These are phyloP conservation scores for Melipona bicolor DNA, from an alignment of 2,888 invertebrate species.

Conservation along the genomic window DNA sequence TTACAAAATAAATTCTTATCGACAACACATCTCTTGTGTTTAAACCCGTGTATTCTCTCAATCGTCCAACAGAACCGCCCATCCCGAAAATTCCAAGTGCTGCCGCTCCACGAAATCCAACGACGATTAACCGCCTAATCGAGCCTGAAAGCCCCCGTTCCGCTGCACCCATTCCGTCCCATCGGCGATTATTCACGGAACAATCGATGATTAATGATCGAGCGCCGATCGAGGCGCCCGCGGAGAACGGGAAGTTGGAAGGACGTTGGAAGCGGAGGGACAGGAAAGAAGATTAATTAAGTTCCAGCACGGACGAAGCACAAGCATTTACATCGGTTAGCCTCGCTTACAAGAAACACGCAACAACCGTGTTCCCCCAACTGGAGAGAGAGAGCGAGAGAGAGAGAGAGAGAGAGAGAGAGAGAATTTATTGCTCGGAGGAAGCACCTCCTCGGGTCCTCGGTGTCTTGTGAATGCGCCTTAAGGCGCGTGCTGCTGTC, in stretches of 20 bases:
- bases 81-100: not conserved
- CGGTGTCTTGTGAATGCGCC: constrained; percentile 52
- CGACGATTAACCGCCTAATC: constrained; percentile 23
- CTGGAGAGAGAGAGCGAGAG: constrained; percentile 15
- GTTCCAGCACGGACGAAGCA: constrained; percentile 45
- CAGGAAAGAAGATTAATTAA: constrained; percentile 64
- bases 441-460: constrained; percentile 21
- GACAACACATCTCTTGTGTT: no score
- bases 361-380: constrained; percentile 50
- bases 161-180: constrained; percentile 7
- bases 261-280: not conserved
- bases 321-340: constrained; percentile 61
- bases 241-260: not conserved
- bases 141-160: no score
- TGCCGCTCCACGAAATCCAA: not conserved
- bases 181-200: constrained; percentile 31
- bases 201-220: constrained; percentile 60
- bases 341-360: constrained; percentile 62
- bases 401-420: not conserved
- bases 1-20: no score
- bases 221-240: not conserved
- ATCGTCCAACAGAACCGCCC: not conserved
- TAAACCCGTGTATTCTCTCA: not conserved
- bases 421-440: constrained; percentile 64
- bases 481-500: constrained; percentile 72